These are phyloP conservation scores for Heliconius cydno DNA, from an alignment of 2,888 invertebrate genomes.

Conservation along the genomic window DNA sequence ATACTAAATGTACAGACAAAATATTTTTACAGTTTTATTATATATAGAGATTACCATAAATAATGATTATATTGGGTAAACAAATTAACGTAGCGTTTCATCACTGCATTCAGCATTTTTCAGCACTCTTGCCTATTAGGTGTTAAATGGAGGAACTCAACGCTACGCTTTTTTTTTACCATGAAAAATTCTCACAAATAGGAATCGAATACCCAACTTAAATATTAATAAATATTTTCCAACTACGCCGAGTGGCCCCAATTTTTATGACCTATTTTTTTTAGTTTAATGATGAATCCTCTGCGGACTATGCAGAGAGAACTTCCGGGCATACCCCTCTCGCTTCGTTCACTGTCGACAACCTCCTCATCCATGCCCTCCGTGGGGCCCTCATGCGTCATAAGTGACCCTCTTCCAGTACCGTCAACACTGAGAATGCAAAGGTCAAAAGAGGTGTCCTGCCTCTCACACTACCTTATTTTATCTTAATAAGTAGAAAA, in stretches of 20 bases:
- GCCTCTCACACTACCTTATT: not conserved
- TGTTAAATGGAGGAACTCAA: too few species aligned
- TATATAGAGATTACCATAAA: too few species aligned
- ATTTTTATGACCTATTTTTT: slow-evolving; percentile 4
- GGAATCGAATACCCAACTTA: not conserved
- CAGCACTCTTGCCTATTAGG: too few species aligned
- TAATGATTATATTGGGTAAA: too few species aligned
- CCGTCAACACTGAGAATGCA: not conserved
- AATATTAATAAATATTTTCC: not conserved
- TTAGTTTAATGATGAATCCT: not conserved
- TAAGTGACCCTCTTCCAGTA: not conserved
- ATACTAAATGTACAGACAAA: too few species aligned
- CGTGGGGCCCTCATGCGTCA: not conserved
- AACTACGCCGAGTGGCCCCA: not conserved
- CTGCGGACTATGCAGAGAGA: not conserved
- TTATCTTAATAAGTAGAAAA: not conserved
- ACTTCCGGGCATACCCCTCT: not conserved
- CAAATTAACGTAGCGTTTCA: too few species aligned
- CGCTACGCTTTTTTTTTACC: too few species aligned
- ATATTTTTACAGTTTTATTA: too few species aligned
- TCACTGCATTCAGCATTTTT: too few species aligned
- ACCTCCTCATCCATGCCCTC: slow-evolving; percentile 10
- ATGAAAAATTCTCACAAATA: not conserved
- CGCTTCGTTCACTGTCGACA: not conserved
- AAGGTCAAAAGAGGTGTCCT: slow-evolving; percentile 3